phyloP scores from a whole-genome alignment of 2,113 vertebrate genomes.

The Melanerpes formicivorus region DNA sequence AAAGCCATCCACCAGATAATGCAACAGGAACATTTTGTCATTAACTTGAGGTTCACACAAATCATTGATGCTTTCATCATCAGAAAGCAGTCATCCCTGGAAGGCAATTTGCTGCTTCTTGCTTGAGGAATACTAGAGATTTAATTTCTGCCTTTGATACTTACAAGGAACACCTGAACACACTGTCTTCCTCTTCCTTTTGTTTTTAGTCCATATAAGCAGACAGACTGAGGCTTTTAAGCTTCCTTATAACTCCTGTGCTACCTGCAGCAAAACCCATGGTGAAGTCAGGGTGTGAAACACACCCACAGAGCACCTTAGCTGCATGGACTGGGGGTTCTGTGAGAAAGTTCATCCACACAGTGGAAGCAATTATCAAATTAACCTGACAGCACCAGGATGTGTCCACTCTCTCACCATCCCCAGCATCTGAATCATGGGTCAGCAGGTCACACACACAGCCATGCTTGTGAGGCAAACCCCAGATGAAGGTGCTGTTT shows the following conservation, averaged over 20 bases:
- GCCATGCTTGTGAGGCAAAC: background rate
- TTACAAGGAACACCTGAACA: background rate
- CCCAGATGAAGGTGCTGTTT: background rate
- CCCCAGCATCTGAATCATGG: background rate
- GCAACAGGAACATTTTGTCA: background rate
- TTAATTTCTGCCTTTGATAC: background rate
- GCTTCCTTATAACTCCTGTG: background rate
- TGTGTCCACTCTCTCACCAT: background rate
- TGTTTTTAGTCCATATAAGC: background rate
- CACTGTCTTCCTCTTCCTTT: background rate
- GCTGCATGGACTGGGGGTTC: background rate
- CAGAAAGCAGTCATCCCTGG: background rate
- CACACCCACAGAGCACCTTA: background rate
- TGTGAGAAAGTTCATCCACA: background rate
- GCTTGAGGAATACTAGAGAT: background rate
- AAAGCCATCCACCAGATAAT: background rate
- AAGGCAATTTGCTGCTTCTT: background rate
- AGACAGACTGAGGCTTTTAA: background rate
- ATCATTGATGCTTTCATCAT: background rate
- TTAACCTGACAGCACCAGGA: background rate
- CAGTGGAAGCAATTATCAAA: background rate
- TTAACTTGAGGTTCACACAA: background rate
- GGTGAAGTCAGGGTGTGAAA: background rate
- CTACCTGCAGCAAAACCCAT: background rate
- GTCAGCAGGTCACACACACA: accelerated